phyloP scores from a whole-genome alignment of 2,797 vertebrate species.

The Knipowitschia caucasica region DNA sequence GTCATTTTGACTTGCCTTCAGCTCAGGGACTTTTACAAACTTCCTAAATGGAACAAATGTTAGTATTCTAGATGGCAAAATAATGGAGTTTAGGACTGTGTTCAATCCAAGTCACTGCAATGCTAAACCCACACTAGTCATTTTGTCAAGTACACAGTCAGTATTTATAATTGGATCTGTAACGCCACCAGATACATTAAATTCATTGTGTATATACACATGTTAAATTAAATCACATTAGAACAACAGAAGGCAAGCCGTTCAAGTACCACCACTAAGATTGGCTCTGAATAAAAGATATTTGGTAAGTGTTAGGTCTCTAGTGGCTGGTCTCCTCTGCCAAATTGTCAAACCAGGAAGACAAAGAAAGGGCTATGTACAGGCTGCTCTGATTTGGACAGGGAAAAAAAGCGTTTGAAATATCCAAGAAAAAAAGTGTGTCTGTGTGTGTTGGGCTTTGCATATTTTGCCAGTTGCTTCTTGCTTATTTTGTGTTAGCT shows the following conservation, averaged over 20 bases:
- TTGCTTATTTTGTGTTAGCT: too few relatives aligned
- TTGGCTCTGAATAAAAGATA: constrained; percentile 20
- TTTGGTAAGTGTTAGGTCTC: constrained; percentile 43
- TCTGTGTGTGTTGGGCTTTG: too few relatives aligned
- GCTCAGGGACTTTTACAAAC: background rate
- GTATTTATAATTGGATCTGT: too few relatives aligned
- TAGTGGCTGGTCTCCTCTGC: constrained; percentile 47
- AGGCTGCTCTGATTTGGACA: constrained; percentile 49
- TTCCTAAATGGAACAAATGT: background rate
- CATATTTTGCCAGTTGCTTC: too few relatives aligned
- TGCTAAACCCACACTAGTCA: too few relatives aligned
- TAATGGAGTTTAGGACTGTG: too few relatives aligned
- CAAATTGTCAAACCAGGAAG: constrained; percentile 49
- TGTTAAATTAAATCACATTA: background rate
- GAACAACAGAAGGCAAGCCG: background rate
- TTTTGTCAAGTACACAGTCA: too few relatives aligned
- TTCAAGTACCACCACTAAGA: background rate
- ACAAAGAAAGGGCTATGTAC: constrained; percentile 63
- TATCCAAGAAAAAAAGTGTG: constrained; percentile 39
- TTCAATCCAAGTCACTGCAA: too few relatives aligned
- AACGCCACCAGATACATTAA: too few relatives aligned
- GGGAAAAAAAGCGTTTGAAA: constrained; percentile 31
- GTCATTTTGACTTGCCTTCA: background rate
- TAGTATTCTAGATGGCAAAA: too few relatives aligned
- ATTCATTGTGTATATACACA: background rate